Evolutionary conservation across 2,113 vertebrate species (phyloP).

Genomic region (Diphyllodes magnificus): DNA sequence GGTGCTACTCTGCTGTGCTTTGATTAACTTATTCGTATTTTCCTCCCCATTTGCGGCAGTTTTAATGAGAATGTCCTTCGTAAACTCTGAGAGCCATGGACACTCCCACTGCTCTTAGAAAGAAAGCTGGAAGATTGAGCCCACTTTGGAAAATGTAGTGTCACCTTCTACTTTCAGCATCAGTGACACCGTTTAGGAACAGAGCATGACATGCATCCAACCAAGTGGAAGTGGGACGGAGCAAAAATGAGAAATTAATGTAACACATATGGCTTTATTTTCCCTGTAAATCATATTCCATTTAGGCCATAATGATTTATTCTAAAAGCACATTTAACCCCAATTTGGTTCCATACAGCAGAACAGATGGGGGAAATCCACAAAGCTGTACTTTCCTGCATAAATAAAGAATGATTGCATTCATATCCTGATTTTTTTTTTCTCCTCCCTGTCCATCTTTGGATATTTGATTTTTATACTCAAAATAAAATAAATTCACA

Average conservation of each 20-base stretch:
- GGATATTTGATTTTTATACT: not conserved
- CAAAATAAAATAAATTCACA: not conserved
- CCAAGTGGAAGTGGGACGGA: not conserved
- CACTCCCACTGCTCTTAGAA: not conserved
- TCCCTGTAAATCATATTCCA: conserved; percentile 52
- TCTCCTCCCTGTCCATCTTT: not conserved
- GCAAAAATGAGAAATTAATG: conserved; percentile 39
- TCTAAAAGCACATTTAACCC: conserved; percentile 54
- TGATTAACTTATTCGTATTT: fast-evolving
- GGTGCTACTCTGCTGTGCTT: not conserved
- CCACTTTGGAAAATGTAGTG: not conserved
- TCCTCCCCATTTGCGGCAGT: not conserved
- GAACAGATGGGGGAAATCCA: conserved; percentile 61
- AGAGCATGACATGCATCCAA: not conserved
- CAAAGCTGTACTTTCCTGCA: not conserved
- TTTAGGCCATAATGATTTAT: conserved; percentile 52
- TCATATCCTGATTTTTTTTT: not conserved
- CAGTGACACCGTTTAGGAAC: not conserved
- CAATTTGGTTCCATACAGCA: conserved; percentile 34
- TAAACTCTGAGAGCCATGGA: not conserved
- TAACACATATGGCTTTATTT: conserved; percentile 60
- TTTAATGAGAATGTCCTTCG: not conserved
- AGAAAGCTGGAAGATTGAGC: not conserved
- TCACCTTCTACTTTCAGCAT: not conserved
- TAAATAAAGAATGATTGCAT: conserved; percentile 12